Base-by-base conservation (phyloP, 2,113 vertebrate genomes). In the Neodontobutis hainanensis region DNA sequence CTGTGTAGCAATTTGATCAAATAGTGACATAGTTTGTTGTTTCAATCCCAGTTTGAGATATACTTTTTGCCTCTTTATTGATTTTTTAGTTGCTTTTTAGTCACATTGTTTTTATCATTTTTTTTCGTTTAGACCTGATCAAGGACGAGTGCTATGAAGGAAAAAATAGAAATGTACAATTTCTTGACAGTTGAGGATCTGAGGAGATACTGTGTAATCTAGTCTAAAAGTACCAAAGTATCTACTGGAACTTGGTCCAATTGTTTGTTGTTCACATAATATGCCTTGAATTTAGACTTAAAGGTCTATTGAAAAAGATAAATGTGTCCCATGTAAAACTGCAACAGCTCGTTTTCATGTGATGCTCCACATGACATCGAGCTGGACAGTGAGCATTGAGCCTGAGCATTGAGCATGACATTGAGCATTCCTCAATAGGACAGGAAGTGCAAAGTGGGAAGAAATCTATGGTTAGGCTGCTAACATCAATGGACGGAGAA, bases 391-490 rank as follows among this genome's bases (percentile, higher is more conserved):
- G n/a, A n/a, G n/a, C n/a, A n/a, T n/a, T n/a, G n/a, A n/a, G n/a
- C n/a, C n/a, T n/a, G n/a, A n/a, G n/a, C n/a, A n/a, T n/a, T n/a
- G n/a, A n/a, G n/a, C n/a, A n/a, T n/a, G n/a, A n/a, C 19, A 27
- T 78, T 49, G 74, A 65, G 53, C 50, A 79, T 89, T 88, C 78
- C 78, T 71, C 58, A 82, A 72, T 19, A 40, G 64, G 51, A 76
- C 72, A 87, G 76, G 84, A 86, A 87, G 68, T 53, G 35, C 5
- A 16, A 63, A 73, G 57, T 77, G 83, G 74, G 72, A 85, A 61
- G 75, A 38, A 65, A 60, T 5, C 46, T 42, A 7, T 59, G 60
- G 35, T 55, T 35, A 57, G 65, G 58, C 59, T 70, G 76, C 77
- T 77, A 77, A 73, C n/a, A 42, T 51, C 35, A 35, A 51, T 55